Evolutionary conservation across 2,888 invertebrate species (phyloP), one percentile per base, ranked within the genome.

Genomic region (Chironomus riparius): DNA sequence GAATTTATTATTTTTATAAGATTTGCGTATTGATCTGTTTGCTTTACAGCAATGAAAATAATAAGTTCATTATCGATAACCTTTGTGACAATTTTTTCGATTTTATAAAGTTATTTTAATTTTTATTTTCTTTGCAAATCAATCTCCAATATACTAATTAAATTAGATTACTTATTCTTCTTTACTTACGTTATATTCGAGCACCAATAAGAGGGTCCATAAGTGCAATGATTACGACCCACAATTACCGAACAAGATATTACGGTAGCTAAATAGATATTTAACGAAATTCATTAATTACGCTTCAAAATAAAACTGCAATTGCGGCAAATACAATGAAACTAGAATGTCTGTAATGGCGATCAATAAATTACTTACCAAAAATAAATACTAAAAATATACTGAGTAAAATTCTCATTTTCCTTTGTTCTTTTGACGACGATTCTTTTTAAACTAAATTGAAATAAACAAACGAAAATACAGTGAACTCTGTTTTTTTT

Each of bases 161-260:
- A n/a, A n/a, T n/a, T n/a, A n/a, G n/a, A n/a, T n/a, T n/a, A n/a
- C n/a, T n/a, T n/a, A n/a, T n/a, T n/a, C n/a, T n/a, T n/a, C n/a
- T n/a, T n/a, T 18, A 18, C 74, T 74, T 24, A 74, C 74, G 47
- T 18, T 10, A 74, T 21, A 21, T 62, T 62, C 4, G 28, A 47
- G n/a, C 74, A 74, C 74, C 74, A 74, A 18, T 74, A 74, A 4
- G 15, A 3, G 4, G 74, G 74, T 7, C 74, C 74, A 47, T 47
- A 68, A 7, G 74, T 74, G 24, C 74, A 74, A 15, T 74, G 65
- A 6, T 74, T 47, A 47, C 47, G 15, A 21, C 74, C 74, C 10
- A 74, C 2, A 6, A 73, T 28, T 2, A 50, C 62, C 1, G 72
- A 73, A 47, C 50, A 24, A 10, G 72, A 62, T 28, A 15, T 47